These are phyloP conservation scores for Gerris buenoi DNA, from an alignment of 1,140 invertebrate species.

Conservation along the genomic window DNA sequence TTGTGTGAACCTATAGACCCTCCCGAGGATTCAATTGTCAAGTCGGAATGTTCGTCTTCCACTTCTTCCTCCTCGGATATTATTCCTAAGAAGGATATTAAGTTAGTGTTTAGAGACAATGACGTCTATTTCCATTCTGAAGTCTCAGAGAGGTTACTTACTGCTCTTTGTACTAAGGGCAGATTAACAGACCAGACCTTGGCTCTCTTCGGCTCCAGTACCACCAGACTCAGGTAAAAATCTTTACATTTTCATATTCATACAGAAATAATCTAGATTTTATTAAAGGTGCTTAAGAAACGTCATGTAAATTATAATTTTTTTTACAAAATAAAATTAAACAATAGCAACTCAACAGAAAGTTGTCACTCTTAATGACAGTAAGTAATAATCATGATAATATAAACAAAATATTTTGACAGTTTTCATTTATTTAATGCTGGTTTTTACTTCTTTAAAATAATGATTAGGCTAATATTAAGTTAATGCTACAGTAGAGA, in stretches of 20 bases:
- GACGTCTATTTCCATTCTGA: slow-evolving; percentile 50
- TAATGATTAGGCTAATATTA: too few species aligned
- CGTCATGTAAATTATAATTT: too few species aligned
- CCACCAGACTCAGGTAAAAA: slow-evolving; percentile 40
- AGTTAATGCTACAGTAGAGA: too few species aligned
- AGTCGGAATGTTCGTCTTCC: neutral
- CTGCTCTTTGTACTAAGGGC: slow-evolving; percentile 44
- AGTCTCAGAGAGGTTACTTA: slow-evolving; percentile 49
- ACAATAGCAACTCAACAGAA: too few species aligned
- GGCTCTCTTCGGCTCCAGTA: slow-evolving; percentile 45
- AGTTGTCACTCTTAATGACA: too few species aligned
- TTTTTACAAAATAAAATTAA: too few species aligned
- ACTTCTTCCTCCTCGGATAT: neutral
- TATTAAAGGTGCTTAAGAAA: too few species aligned
- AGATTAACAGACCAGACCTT: slow-evolving; percentile 47
- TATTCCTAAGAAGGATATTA: slow-evolving; percentile 10
- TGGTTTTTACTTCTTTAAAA: too few species aligned
- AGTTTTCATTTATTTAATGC: too few species aligned
- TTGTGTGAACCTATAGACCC: slow-evolving; percentile 34
- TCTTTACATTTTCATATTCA: slow-evolving; percentile 8
- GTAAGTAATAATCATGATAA: too few species aligned
- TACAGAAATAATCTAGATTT: too few species aligned
- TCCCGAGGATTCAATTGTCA: neutral
- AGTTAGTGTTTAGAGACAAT: slow-evolving; percentile 37
- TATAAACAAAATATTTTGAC: too few species aligned